Evolutionary conservation across 2,113 vertebrate genomes (phyloP), one percentile per base, ranked within the genome.

Genomic region (Gymnarchus niloticus): DNA sequence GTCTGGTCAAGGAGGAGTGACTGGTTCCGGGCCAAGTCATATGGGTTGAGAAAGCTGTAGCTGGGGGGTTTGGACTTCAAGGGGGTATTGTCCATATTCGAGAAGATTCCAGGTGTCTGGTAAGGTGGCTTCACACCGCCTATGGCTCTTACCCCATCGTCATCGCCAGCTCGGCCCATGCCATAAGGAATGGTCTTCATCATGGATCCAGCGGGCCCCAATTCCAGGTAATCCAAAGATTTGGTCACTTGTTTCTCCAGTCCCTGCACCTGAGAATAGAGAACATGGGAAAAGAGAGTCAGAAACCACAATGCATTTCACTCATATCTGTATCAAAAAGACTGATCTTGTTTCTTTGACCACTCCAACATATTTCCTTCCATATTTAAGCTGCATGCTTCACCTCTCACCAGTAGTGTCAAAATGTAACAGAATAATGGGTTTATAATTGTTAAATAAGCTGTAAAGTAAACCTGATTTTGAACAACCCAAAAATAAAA

Each of bases 151-250:
- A 87, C 86, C 1, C 84, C 3, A 44, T 88, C 90, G 17, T 88
- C 91, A 12, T 84, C 88, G 1, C 92, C 80, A 33, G 91, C 92
- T 86, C 91, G 91, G 0, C 88, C 91, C 85, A 92, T 91, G 59
- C 94, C 93, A 0, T 96, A 95, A 0, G 96, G 94, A 17, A 95
- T 89, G 14, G 93, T 91, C 88, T 97, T 97, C 89, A 95, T 94
- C 76, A 95, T 91, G 0, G 93, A 93, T 49, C 94, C 92, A 0
- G 95, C 91, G 33, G 94, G 87, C 48, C 92, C 92, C 89, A 97
- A 90, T 85, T 98, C 95, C 90, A 98, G 89, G 90, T 97, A 97
- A 0, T 96, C 96, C 78, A 96, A 44, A 56, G 93, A 94, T 88
- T 94, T 93, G 76, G 94, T 83, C 83, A 95, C 88, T 56, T 96